These are phyloP conservation scores for Apodemus agrarius DNA, from an alignment of 2,797 vertebrate species.

Conservation along the genomic window DNA sequence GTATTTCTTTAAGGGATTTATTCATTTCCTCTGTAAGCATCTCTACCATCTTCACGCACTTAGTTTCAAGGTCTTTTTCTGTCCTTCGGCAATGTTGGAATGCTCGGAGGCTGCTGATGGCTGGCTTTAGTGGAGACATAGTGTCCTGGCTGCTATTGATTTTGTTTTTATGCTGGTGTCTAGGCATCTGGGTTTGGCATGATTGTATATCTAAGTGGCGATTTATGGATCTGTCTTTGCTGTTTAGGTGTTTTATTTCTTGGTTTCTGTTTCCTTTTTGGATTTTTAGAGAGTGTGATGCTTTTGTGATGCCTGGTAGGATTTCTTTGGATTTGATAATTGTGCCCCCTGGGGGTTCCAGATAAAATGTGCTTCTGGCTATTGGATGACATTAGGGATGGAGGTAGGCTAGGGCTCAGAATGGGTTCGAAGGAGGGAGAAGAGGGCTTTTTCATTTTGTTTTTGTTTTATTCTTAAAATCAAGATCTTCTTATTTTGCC, in stretches of 20 bases:
- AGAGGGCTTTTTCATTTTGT: background rate
- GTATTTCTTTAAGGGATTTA: background rate
- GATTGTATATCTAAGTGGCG: background rate
- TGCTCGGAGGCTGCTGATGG: background rate
- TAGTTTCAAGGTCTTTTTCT: background rate
- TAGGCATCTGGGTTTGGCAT: background rate
- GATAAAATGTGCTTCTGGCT: background rate
- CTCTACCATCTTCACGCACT: background rate
- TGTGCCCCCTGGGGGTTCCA: background rate
- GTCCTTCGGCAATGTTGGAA: background rate
- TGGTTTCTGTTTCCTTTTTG: background rate
- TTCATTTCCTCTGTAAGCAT: background rate
- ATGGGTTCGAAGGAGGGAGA: background rate
- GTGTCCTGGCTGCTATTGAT: background rate
- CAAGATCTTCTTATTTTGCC: background rate
- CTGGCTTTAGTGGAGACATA: background rate
- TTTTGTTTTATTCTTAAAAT: background rate
- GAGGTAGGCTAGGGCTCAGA: background rate
- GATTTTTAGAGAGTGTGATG: background rate
- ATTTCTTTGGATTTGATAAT: background rate
- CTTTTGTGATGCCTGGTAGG: background rate
- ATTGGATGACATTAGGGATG: background rate
- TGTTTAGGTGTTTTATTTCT: background rate
- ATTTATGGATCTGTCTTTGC: background rate
- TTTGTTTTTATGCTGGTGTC: background rate